Evolutionary conservation across 2,888 invertebrate genomes (phyloP).

Genomic region (Willowsia nigromaculata): DNA sequence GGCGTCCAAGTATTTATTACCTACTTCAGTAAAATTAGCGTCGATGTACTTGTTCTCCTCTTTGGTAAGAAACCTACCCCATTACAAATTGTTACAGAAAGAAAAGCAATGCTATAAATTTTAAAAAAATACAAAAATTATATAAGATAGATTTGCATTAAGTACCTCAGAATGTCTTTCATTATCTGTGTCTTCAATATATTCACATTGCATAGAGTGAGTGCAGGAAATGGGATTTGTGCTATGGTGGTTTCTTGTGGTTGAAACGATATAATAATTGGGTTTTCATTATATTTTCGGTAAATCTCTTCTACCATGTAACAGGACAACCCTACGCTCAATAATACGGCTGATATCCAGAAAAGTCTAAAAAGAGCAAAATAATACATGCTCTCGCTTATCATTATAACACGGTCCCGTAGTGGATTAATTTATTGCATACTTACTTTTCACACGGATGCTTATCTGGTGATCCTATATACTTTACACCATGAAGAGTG

Average conservation of each 20-base stretch:
- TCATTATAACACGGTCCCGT: too few species aligned
- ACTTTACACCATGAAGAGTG: constrained; percentile 71
- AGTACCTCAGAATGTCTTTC: constrained; percentile 46
- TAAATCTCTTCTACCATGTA: constrained; percentile 72
- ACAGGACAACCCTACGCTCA: constrained; percentile 44
- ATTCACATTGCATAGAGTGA: constrained; percentile 92
- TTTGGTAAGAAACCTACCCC: too few species aligned
- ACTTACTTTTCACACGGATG: constrained; percentile 48
- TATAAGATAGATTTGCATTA: too few species aligned
- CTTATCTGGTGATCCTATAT: constrained; percentile 61
- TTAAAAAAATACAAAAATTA: too few species aligned
- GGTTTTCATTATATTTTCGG: constrained; percentile 86
- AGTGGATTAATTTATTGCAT: background rate
- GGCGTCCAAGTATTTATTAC: too few species aligned
- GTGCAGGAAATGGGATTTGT: constrained; percentile 89
- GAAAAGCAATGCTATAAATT: too few species aligned
- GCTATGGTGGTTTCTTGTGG: constrained; percentile 86
- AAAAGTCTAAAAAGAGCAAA: constrained; percentile 4
- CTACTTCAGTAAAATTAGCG: background rate
- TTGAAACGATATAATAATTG: constrained; percentile 89
- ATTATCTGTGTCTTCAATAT: constrained; percentile 81
- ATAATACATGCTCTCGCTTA: too few species aligned
- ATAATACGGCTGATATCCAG: constrained; percentile 65
- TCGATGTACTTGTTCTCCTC: too few species aligned
- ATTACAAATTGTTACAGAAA: too few species aligned